Percentiles rank a stretch among this genome's conserved stretches.
These are phyloP conservation scores for Thamnaconus septentrionalis DNA, from an alignment of 2,113 vertebrate species.

Conservation along the genomic window DNA sequence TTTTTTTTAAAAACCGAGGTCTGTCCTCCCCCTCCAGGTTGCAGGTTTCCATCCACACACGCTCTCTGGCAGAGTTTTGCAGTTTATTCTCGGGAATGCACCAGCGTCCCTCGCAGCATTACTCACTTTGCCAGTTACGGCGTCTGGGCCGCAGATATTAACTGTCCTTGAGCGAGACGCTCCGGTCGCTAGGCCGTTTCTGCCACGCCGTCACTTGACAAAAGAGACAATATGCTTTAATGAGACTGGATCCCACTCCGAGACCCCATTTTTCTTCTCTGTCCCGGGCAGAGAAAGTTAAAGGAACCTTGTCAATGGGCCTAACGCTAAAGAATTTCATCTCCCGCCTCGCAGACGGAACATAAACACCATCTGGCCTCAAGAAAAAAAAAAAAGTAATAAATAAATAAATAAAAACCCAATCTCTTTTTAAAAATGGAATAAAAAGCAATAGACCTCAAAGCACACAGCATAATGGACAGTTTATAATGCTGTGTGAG, in stretches of 20 bases:
- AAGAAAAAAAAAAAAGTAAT: background rate
- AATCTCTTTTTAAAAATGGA: too few relatives aligned
- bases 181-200: constrained; percentile 26
- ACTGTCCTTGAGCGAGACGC: constrained; percentile 41
- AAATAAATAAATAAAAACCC: background rate
- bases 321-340: constrained; percentile 26
- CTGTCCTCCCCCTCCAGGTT: background rate
- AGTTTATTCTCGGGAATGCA: constrained; percentile 15
- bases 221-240: constrained; percentile 57
- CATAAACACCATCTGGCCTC: constrained; percentile 13
- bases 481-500: background rate
- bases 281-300: constrained; percentile 14
- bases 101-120: constrained; percentile 15
- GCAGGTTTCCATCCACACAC: background rate
- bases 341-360: constrained; percentile 14
- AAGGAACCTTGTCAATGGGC: constrained; percentile 36
- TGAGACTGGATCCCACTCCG: constrained; percentile 40
- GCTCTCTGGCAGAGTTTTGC: constrained; percentile 2
- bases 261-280: constrained; percentile 39
- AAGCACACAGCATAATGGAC: too few relatives aligned
- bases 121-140: constrained; percentile 32
- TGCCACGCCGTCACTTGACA: constrained; percentile 34
- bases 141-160: constrained; percentile 40
- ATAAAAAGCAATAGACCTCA: too few relatives aligned
- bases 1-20: too few relatives aligned